These are phyloP conservation scores for Sparus aurata DNA, from an alignment of 2,797 vertebrate genomes.

Conservation along the genomic window DNA sequence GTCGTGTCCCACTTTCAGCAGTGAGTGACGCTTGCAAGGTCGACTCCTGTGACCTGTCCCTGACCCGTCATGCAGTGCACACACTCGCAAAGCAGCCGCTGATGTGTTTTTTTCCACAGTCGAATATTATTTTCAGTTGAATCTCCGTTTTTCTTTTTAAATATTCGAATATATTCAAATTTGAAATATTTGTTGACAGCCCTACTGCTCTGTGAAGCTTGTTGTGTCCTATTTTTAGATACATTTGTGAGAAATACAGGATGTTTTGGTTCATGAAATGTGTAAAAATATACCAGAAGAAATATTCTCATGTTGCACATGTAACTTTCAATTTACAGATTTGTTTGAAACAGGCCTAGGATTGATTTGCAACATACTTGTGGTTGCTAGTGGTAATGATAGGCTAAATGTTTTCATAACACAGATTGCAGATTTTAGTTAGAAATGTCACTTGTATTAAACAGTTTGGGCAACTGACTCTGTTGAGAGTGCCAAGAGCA, in stretches of 20 bases:
- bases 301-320: background rate
- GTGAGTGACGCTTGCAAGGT: no score
- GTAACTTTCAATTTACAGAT: background rate
- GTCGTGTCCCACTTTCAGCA: no score
- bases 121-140: no score
- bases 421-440: background rate
- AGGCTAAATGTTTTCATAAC: no score
- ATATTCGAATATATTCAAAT: no score
- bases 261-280: background rate
- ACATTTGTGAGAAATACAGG: background rate
- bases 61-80: no score
- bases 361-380: background rate
- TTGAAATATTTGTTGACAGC: no score
- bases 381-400: background rate
- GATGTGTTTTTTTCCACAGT: no score
- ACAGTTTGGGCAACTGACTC: background rate
- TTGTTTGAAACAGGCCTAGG: background rate
- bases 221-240: background rate
- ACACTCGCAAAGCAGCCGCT: no score
- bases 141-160: no score
- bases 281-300: background rate
- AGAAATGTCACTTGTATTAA: background rate
- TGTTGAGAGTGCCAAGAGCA: background rate
- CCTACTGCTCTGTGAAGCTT: no score
- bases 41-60: no score